These are phyloP conservation scores for Drepana falcataria DNA, from an alignment of 2,888 invertebrate genomes.

Conservation along the genomic window DNA sequence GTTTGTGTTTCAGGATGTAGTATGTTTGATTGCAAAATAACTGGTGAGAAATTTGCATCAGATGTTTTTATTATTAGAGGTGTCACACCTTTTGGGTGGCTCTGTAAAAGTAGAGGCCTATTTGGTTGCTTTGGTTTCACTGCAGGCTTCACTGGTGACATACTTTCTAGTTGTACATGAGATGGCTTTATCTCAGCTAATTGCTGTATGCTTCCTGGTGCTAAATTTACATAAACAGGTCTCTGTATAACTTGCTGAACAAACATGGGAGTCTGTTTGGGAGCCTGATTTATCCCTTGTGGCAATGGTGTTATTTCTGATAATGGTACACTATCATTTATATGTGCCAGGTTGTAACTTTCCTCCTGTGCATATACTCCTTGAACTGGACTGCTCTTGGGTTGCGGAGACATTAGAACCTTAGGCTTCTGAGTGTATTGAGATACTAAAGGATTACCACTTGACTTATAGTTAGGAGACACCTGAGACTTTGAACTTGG, in stretches of 20 bases:
- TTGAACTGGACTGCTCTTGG: constrained; percentile 49
- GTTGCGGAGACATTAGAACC: constrained; percentile 25
- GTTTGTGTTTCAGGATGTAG: constrained; percentile 72
- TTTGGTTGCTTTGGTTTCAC: constrained; percentile 35
- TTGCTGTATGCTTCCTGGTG: constrained; percentile 51
- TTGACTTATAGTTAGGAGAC: constrained; percentile 47
- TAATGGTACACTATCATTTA: constrained; percentile 36
- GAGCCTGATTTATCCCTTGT: constrained; percentile 37
- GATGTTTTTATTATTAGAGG: constrained; percentile 64
- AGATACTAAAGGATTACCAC: constrained; percentile 62
- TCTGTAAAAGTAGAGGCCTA: constrained; percentile 59
- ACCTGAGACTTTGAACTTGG: constrained; percentile 43
- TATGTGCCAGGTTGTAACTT: constrained; percentile 42
- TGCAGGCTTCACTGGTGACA: constrained; percentile 36
- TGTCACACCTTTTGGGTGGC: constrained; percentile 53
- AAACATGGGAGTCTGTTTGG: constrained; percentile 54
- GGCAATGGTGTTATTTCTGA: constrained; percentile 46
- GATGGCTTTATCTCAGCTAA: constrained; percentile 46
- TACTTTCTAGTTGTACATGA: constrained; percentile 47
- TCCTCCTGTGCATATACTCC: constrained; percentile 51
- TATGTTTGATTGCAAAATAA: constrained; percentile 83
- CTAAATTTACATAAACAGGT: constrained; percentile 64
- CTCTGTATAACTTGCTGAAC: constrained; percentile 65
- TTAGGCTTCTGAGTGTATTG: constrained; percentile 52
- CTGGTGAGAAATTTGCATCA: constrained; percentile 74